Conservation (phyloP, 2,888 invertebrate genomes). For the Aspidiotus destructor region DNA sequence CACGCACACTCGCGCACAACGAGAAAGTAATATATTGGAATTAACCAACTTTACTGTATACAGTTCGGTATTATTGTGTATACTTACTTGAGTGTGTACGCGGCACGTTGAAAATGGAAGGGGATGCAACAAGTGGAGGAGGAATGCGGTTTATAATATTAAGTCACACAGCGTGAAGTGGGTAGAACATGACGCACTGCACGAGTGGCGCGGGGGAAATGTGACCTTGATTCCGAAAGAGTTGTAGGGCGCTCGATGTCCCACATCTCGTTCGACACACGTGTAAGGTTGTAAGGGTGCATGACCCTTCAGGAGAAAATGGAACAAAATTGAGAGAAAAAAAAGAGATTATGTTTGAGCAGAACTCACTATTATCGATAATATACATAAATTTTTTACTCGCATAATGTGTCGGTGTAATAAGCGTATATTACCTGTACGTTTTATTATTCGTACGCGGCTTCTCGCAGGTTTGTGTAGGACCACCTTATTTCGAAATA, state of each 20-base stretch:
- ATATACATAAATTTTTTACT: no score
- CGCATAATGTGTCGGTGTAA: no score
- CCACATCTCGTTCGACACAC: slow-evolving; percentile 29
- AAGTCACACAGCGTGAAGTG: slow-evolving; percentile 28
- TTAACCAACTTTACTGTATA: slow-evolving; percentile 1
- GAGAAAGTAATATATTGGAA: slow-evolving; percentile 6
- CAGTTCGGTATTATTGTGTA: no score
- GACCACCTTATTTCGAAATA: no score
- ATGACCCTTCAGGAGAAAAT: slow-evolving; percentile 13
- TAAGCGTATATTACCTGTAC: no score
- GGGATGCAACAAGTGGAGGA: slow-evolving; percentile 33
- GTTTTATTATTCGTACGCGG: no score
- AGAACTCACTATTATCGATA: no score
- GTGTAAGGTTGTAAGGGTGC: slow-evolving; percentile 19
- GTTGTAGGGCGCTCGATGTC: slow-evolving; percentile 32
- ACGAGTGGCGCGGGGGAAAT: slow-evolving; percentile 25
- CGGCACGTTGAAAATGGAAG: slow-evolving; percentile 20
- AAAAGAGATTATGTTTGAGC: not conserved
- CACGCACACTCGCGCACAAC: slow-evolving; percentile 13
- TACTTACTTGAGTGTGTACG: no score
- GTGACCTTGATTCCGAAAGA: slow-evolving; percentile 32
- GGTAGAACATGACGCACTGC: slow-evolving; percentile 27
- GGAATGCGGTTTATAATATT: slow-evolving; percentile 31
- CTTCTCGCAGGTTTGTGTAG: no score
- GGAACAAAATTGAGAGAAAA: not conserved